Evolutionary conservation across 1,140 invertebrate genomes (phyloP).

Genomic region (Himalopsyche phryganea): DNA sequence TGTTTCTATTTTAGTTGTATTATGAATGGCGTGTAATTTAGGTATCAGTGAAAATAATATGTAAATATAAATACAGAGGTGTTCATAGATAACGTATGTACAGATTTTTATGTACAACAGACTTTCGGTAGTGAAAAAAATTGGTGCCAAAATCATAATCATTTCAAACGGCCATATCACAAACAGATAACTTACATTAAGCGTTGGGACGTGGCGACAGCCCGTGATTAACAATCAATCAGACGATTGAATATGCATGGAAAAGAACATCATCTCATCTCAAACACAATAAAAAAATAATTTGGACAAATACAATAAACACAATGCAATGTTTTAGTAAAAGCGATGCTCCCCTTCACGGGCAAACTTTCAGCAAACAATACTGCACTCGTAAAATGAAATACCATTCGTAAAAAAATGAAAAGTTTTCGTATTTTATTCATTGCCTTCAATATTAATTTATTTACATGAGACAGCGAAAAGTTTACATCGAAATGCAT

Average conservation of each 20-base stretch:
- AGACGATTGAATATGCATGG: conserved; percentile 33
- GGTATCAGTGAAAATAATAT: no score
- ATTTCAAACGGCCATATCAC: conserved; percentile 27
- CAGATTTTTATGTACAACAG: conserved; percentile 1
- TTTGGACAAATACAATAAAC: not conserved
- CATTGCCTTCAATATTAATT: no score
- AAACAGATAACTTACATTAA: conserved; percentile 52
- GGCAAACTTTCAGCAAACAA: no score
- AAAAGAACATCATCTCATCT: conserved; percentile 34
- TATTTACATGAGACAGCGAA: no score
- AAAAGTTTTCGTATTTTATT: no score
- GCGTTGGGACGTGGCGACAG: conserved; percentile 43
- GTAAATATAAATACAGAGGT: not conserved
- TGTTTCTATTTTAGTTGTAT: no score
- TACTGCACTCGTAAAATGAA: no score
- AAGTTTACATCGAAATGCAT: no score
- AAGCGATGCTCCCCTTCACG: not conserved
- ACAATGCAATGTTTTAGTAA: not conserved
- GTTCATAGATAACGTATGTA: not conserved
- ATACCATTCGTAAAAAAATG: no score
- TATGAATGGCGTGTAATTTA: no score
- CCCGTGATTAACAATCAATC: conserved; percentile 45
- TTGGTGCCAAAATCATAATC: conserved; percentile 6
- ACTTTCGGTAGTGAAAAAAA: conserved; percentile 2
- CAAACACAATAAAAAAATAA: conserved; percentile 20